phyloP scores from a whole-genome alignment of 2,888 invertebrate species.

The Leptopterna dolabrata region DNA sequence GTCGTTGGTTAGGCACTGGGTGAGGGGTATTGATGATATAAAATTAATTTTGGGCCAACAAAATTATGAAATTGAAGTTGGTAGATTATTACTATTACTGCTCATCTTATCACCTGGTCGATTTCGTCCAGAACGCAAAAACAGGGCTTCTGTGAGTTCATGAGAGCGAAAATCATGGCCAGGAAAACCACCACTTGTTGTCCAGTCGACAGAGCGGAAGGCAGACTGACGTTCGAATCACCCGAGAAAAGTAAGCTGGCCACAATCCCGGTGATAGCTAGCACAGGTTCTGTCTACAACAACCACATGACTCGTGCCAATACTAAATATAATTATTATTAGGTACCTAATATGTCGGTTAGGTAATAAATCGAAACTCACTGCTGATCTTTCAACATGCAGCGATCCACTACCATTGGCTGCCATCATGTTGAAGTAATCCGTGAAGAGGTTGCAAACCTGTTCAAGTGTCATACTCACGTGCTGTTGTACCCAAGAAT shows the following conservation, averaged over 20 bases:
- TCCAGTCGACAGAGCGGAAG: neutral
- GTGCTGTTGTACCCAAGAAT: neutral
- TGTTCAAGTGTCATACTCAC: neutral
- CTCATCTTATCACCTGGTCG: neutral
- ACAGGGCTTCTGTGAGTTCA: neutral
- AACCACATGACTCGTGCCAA: neutral
- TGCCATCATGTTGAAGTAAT: neutral
- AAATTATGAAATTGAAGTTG: too few relatives aligned
- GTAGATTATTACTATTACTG: too few relatives aligned
- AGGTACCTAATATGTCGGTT: neutral
- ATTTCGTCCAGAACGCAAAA: conserved; percentile 15
- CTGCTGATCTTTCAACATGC: neutral
- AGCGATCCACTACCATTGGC: neutral
- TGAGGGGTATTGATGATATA: too few relatives aligned
- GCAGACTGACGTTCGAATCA: neutral
- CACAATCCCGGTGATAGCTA: neutral
- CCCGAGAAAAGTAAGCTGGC: neutral
- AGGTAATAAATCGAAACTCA: neutral
- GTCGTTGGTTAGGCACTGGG: neutral
- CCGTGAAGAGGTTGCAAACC: neutral
- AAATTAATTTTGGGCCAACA: too few relatives aligned
- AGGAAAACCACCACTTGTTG: neutral
- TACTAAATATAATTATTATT: neutral
- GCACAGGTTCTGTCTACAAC: neutral
- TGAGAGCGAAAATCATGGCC: neutral